Evolutionary conservation across 2,113 vertebrate species (phyloP), one percentile per base, ranked within the genome.

Genomic region (Brachirus orientalis): DNA sequence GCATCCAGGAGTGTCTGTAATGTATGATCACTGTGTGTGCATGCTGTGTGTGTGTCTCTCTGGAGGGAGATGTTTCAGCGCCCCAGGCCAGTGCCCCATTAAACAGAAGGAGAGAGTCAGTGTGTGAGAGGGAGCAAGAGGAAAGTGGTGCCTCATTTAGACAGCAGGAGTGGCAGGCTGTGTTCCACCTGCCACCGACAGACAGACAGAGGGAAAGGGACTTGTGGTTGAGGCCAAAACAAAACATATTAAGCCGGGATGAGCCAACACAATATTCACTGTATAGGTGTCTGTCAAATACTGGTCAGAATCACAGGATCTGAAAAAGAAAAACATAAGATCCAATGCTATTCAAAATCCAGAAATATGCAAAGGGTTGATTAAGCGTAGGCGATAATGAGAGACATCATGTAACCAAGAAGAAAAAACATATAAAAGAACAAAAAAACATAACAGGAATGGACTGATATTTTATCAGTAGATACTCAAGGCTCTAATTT

Each of bases 71-170:
- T 72, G 80, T 75, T 86, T 82, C 12, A 55, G 41, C 18, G 62
- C 88, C 79, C 55, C 76, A 69, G 86, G 88, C 80, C 61, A 61
- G 69, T 69, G 62, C 55, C 75, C 81, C 77, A 85, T 85, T 87
- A 85, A 80, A 85, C 57, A 38, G 36, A 44, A 35, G 50, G 53
- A 3, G 35, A 16, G 14, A 36, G 28, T 60, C 45, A 72, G 18
- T 57, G 61, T 69, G 36, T 53, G 37, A 47, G 38, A 47, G 46
- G 37, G 44, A 13, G 58, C 3, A 5, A 22, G 41, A 10, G 57
- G 56, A 61, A 53, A 43, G 73, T 46, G 76, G 50, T 8, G 83
- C 77, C 85, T 89, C 79, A 79, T 89, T 86, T 72, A 80, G 68
- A 71, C 65, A 72, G 69, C 69, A 75, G 72, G 72, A 70, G 60